Evolutionary conservation across 2,113 vertebrate genomes (phyloP).

Genomic region (Scytalopus superciliaris): DNA sequence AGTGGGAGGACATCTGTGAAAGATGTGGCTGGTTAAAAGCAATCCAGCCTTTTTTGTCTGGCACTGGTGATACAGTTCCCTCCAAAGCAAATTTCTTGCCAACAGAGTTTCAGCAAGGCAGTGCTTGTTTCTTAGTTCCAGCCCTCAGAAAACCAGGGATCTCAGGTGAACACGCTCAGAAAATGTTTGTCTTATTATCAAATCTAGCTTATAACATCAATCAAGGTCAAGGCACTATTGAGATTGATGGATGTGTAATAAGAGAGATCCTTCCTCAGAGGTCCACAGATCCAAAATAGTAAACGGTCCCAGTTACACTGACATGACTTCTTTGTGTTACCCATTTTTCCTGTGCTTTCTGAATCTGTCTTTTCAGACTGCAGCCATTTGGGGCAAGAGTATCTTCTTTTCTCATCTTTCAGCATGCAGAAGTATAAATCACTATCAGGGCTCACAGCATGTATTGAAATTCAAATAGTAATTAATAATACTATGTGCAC

Average conservation of each 20-base stretch:
- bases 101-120: background rate
- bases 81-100: background rate
- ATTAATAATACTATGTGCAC: rapidly evolving
- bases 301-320: background rate
- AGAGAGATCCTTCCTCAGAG: background rate
- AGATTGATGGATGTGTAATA: background rate
- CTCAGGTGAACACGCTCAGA: background rate
- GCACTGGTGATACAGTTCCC: background rate
- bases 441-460: background rate
- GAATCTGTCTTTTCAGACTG: background rate
- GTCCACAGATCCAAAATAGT: background rate
- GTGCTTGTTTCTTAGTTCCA: background rate
- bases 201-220: background rate
- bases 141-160: background rate
- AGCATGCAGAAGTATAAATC: background rate
- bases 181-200: background rate
- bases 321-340: background rate
- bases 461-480: background rate
- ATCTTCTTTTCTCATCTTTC: background rate
- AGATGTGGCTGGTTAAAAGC: background rate
- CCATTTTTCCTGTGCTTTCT: background rate
- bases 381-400: background rate
- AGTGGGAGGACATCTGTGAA: background rate
- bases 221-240: background rate
- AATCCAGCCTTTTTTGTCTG: background rate